These are phyloP conservation scores for Epiblema foenella DNA, from an alignment of 2,888 invertebrate species.

Conservation along the genomic window DNA sequence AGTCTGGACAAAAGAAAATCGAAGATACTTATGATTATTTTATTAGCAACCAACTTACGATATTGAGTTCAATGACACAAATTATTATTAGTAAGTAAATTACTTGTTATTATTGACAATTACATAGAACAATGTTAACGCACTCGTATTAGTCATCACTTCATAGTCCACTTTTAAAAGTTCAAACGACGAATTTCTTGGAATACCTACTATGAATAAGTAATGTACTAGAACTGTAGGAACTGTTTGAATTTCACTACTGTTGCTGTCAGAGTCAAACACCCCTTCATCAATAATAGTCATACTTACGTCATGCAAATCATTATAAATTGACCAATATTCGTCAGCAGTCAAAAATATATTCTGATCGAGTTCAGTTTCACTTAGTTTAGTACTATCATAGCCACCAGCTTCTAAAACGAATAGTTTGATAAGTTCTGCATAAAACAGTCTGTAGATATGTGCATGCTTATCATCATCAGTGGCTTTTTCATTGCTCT, in stretches of 20 bases:
- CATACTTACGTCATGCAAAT: constrained; percentile 82
- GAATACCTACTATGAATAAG: not conserved
- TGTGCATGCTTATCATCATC: constrained; percentile 56
- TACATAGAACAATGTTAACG: not conserved
- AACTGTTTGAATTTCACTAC: not conserved
- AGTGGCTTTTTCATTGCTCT: constrained; percentile 56
- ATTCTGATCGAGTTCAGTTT: constrained; percentile 71
- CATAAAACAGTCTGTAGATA: constrained; percentile 68
- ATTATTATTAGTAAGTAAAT: constrained; percentile 8
- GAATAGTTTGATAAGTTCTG: constrained; percentile 75
- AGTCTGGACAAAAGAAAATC: constrained; percentile 4
- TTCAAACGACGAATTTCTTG: not conserved
- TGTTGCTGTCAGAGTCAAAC: not conserved
- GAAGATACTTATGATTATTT: constrained; percentile 1
- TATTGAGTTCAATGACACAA: constrained; percentile 13
- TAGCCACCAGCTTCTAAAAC: constrained; percentile 64
- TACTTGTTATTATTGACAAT: not conserved
- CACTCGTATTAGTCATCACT: not conserved
- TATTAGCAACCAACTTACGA: not conserved
- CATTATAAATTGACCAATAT: constrained; percentile 80
- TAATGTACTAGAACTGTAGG: not conserved
- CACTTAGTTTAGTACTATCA: constrained; percentile 61
- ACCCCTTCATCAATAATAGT: not conserved
- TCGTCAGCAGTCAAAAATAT: constrained; percentile 75
- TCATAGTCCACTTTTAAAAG: not conserved